These are phyloP conservation scores for Lynx canadensis DNA, from an alignment of 2,113 vertebrate genomes.

Conservation along the genomic window DNA sequence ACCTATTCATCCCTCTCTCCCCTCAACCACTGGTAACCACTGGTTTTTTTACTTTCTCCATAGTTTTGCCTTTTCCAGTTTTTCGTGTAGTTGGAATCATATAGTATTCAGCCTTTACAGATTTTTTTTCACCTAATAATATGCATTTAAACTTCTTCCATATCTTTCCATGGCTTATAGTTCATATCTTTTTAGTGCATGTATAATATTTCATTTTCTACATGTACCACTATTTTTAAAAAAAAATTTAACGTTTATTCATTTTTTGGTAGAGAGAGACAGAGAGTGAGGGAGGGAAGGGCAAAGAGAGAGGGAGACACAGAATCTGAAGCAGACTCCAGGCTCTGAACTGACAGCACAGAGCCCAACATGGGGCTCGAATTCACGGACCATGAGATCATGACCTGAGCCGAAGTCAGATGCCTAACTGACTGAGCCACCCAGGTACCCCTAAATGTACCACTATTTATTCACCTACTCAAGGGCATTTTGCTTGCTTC, in stretches of 20 bases:
- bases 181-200: background rate
- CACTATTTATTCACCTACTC: background rate
- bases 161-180: background rate
- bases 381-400: no score
- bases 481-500: background rate
- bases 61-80: background rate
- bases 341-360: no score
- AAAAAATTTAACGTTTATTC: no score
- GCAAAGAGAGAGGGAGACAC: no score
- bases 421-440: no score
- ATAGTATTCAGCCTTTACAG: background rate
- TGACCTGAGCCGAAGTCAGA: no score
- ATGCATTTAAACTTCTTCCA: background rate
- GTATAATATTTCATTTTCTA: background rate
- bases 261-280: no score
- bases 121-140: background rate
- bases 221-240: background rate
- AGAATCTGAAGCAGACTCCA: no score
- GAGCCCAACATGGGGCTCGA: no score
- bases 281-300: no score
- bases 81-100: background rate
- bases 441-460: background rate
- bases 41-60: background rate
- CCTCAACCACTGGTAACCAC: background rate
- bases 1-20: background rate